phyloP scores from a whole-genome alignment of 2,797 vertebrate genomes.

The Gorsachius magnificus region DNA sequence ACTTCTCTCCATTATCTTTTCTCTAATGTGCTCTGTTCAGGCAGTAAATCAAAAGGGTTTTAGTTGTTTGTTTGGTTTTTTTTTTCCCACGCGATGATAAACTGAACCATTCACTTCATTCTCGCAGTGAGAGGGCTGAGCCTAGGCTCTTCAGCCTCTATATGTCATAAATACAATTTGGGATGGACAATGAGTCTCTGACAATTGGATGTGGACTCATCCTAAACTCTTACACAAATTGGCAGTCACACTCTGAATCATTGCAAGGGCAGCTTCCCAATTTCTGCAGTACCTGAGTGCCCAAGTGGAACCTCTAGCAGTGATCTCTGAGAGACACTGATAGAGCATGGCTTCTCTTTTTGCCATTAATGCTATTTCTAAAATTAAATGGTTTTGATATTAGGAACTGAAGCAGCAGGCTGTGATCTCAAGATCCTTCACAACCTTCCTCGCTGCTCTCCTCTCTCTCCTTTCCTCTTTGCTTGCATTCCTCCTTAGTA shows the following conservation, averaged over 20 bases:
- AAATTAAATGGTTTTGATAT: background rate
- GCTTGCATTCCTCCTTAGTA: background rate
- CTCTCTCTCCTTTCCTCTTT: background rate
- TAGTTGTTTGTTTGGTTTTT: background rate
- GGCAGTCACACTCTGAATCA: background rate
- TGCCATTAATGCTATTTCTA: background rate
- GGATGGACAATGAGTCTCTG: background rate
- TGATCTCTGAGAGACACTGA: background rate
- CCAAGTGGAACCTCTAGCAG: background rate
- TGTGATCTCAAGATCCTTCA: background rate
- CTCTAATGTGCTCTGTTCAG: background rate
- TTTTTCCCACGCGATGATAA: background rate
- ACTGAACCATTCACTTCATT: background rate
- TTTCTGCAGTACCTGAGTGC: background rate
- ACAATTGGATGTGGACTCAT: background rate
- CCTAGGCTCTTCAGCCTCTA: background rate
- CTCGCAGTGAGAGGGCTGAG: background rate
- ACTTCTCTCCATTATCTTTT: background rate
- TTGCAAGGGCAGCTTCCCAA: background rate
- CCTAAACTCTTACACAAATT: background rate
- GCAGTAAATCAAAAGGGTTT: background rate
- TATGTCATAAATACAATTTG: background rate
- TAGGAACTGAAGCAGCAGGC: background rate
- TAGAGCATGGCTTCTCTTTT: background rate
- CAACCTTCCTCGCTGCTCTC: background rate